phyloP scores from a whole-genome alignment of 2,113 vertebrate genomes.

The Pteronura brasiliensis region DNA sequence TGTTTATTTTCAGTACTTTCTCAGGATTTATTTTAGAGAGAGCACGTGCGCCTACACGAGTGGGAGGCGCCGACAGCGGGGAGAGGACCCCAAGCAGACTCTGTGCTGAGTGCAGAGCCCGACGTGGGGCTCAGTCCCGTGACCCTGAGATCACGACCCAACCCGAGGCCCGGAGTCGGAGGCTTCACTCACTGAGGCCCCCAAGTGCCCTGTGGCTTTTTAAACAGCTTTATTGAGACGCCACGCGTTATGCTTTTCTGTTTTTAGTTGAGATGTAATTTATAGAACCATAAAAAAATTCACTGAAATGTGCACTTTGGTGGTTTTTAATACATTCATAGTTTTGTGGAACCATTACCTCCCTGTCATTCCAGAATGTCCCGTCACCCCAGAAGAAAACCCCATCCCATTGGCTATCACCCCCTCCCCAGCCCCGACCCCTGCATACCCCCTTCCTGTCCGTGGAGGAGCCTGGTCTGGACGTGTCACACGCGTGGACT shows the following conservation, averaged over 20 bases:
- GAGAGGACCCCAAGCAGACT: neutral
- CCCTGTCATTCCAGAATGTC: neutral
- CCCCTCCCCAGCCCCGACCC: too few relatives aligned
- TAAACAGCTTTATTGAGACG: neutral
- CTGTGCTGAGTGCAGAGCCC: neutral
- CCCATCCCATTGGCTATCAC: too few relatives aligned
- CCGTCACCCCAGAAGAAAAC: neutral
- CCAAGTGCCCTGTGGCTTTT: neutral
- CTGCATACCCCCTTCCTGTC: neutral
- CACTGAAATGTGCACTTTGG: neutral
- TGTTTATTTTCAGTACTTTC: too few relatives aligned
- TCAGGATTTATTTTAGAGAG: neutral
- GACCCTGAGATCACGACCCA: too few relatives aligned
- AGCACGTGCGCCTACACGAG: too few relatives aligned
- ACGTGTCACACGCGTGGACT: rapidly evolving
- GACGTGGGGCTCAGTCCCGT: too few relatives aligned
- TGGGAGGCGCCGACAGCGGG: too few relatives aligned
- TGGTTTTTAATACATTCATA: neutral
- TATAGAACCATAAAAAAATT: neutral
- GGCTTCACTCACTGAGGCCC: neutral
- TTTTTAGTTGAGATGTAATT: neutral
- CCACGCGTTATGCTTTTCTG: rapidly evolving
- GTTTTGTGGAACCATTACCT: neutral
- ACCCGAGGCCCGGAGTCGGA: too few relatives aligned
- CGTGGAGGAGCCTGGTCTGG: neutral